Base-by-base conservation (phyloP, 2,888 invertebrate species). In the Ophion costatus region DNA sequence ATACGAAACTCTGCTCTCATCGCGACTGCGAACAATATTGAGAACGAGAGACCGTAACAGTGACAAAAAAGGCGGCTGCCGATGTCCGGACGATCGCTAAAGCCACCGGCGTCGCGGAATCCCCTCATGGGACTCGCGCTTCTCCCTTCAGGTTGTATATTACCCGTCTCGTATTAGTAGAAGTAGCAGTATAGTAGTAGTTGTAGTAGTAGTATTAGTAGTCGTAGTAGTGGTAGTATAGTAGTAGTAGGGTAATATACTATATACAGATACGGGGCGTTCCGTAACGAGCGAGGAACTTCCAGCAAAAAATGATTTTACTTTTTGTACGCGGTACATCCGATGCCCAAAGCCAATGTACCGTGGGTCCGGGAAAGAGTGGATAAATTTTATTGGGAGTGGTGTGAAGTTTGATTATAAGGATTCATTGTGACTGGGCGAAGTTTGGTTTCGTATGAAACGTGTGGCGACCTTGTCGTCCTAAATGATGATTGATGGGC, bases 61-160 rank as follows among this genome's bases (percentile, higher is more conserved):
- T 84, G 84, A 85, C 87, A 87, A 87, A 87, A 79, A 87, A 87
- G 85, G 82, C 85, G 85, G 87, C 85, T 81, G 83, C 83, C 81
- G 79, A 83, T 82, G 87, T 83, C 83, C 78, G 70, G 84, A 82
- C 85, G 87, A 88, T 87, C 71, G 86, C 87, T 69, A 85, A 87
- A 88, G 87, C 87, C 88, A 88, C 86, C 87, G 87, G 88, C 88
- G 87, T 88, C 86, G 51, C 17, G 87, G 88, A 82, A 87, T 89
- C 87, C 88, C 82, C 89, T 85, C 82, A 86, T 81, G 87, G 86
- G 83, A 82, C 86, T 73, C 84, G 73, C 85, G 87, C 76, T 77
- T 84, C 85, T 61, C 73, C 61, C 71, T 79, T 79, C 86, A 80
- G 51, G 33, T 64, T 61, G 38, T 80, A 82, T 70, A 71, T 24